Evolutionary conservation across 2,888 invertebrate genomes (phyloP).

Genomic region (Platycheirus rosarum): DNA sequence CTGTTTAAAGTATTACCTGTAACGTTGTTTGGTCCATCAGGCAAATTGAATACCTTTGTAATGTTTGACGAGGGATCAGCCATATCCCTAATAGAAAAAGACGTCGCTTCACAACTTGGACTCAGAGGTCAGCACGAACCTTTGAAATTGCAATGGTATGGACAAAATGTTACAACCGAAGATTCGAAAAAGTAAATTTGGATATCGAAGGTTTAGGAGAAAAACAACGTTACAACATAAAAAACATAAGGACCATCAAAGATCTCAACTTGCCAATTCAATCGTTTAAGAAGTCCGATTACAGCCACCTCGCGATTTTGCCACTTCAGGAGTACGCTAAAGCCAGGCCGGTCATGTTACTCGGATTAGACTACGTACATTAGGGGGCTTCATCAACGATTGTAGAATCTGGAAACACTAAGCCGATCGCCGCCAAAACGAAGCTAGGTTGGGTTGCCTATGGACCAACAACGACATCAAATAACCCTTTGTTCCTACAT

Average conservation of each 20-base stretch:
- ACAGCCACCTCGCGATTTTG: neutral
- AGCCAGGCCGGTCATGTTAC: neutral
- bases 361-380: neutral
- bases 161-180: conserved; percentile 17
- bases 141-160: conserved; percentile 62
- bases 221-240: neutral
- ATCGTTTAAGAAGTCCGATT: conserved; percentile 5
- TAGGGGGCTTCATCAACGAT: too few relatives aligned
- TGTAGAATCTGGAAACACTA: too few relatives aligned
- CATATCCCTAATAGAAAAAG: conserved; percentile 48
- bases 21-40: conserved; percentile 33
- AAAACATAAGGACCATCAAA: neutral
- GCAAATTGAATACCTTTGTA: neutral
- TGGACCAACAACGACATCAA: too few relatives aligned
- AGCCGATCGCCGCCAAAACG: too few relatives aligned
- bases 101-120: conserved; percentile 28
- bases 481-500: too few relatives aligned
- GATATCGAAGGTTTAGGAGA: neutral
- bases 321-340: neutral
- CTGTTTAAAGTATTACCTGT: conserved; percentile 53
- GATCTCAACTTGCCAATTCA: neutral
- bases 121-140: conserved; percentile 42
- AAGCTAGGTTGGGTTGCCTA: too few relatives aligned
- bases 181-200: neutral
- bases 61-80: conserved; percentile 22